Percentiles rank a stretch among this genome's conserved stretches.
These are phyloP conservation scores for pig (Sus scrofa) DNA, from an alignment of 2,113 vertebrate species.

Conservation along the genomic window T2T-Sscrofa CM000828.6:58787001-58787500, in stretches of 20 bases:
- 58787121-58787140: no score
- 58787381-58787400: not conserved
- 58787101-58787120: no score
- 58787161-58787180: not conserved
- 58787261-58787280: not conserved
- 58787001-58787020: no score
- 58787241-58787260: not conserved
- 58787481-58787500: not conserved
- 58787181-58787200: not conserved
- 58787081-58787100: not conserved
- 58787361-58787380: not conserved
- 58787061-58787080: not conserved
- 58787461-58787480: not conserved
- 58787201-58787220: not conserved
- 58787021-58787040: no score
- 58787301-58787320: not conserved
- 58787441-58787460: not conserved
- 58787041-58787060: not conserved
- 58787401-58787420: not conserved
- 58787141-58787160: no score
- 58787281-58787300: conserved; percentile 20
- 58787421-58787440: not conserved
- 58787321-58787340: not conserved
- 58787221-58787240: not conserved
- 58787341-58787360: not conserved